These are phyloP conservation scores for Lapara coniferarum DNA, from an alignment of 2,888 invertebrate genomes.

Conservation along the genomic window DNA sequence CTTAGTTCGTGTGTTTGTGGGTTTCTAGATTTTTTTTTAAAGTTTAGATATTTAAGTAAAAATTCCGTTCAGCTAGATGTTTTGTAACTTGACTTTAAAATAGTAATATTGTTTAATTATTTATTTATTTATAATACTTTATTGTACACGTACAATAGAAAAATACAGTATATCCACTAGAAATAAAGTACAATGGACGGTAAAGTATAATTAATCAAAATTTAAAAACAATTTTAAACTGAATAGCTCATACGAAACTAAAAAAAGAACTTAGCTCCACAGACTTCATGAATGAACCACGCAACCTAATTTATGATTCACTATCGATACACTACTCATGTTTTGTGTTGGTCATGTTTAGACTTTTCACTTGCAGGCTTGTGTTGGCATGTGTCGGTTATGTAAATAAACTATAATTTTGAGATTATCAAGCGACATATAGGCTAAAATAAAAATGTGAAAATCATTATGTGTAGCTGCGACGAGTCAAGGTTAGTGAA, in stretches of 20 bases:
- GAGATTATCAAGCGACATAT: constrained; percentile 33
- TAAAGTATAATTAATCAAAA: too few species aligned
- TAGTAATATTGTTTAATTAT: background rate
- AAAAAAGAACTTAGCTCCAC: constrained; percentile 5
- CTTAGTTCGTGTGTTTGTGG: too few species aligned
- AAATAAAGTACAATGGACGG: too few species aligned
- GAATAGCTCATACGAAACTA: background rate
- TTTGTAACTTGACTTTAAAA: background rate
- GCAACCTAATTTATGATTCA: constrained; percentile 15
- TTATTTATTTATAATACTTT: too few species aligned
- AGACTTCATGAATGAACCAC: constrained; percentile 22
- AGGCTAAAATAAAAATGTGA: constrained; percentile 44
- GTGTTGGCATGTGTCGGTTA: too few species aligned
- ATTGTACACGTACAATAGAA: too few species aligned
- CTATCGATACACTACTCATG: constrained; percentile 18
- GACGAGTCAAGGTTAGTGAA: constrained; percentile 49
- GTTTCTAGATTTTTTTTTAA: too few species aligned
- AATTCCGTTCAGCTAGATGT: background rate
- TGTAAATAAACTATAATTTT: constrained; percentile 12
- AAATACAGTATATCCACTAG: too few species aligned
- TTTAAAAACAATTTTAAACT: background rate
- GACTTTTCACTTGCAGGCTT: constrained; percentile 12
- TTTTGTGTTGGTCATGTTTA: background rate
- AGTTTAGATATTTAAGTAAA: too few species aligned
- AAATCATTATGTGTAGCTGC: constrained; percentile 40